These are phyloP conservation scores for Vespertilio murinus DNA, from an alignment of 2,797 vertebrate genomes.

Conservation along the genomic window DNA sequence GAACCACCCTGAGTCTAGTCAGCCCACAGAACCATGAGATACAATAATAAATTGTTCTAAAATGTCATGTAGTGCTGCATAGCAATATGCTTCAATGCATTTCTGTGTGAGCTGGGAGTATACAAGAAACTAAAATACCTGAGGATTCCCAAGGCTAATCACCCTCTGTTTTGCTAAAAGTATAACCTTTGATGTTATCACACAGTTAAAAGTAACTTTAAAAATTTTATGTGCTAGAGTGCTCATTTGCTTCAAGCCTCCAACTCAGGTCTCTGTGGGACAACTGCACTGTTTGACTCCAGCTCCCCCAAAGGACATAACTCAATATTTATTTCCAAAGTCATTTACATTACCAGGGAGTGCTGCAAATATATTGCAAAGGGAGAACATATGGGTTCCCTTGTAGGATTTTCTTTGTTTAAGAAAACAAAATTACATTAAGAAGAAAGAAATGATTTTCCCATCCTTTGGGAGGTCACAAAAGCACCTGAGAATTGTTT, in stretches of 20 bases:
- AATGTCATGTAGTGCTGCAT: not conserved
- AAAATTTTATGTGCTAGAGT: not conserved
- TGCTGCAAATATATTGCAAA: not conserved
- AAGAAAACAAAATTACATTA: slow-evolving; percentile 41
- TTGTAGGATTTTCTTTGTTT: not conserved
- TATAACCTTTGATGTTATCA: not conserved
- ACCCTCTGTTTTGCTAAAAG: not conserved
- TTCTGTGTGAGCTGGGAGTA: not conserved
- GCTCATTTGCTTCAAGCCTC: slow-evolving; percentile 13
- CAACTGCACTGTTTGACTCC: not conserved
- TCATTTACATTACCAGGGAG: slow-evolving; percentile 9
- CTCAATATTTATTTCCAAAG: slow-evolving; percentile 9
- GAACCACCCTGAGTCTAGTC: not conserved
- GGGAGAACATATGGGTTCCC: not conserved
- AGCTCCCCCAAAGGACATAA: not conserved
- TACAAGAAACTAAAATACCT: not conserved
- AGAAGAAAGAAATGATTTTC: slow-evolving; percentile 3
- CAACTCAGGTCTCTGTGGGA: not conserved
- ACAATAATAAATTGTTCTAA: not conserved
- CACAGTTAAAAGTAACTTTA: not conserved
- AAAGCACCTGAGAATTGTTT: slow-evolving; percentile 39
- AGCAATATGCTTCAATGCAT: not conserved
- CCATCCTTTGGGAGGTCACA: not conserved
- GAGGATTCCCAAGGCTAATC: not conserved
- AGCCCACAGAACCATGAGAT: not conserved